Evolutionary conservation across 2,888 invertebrate genomes (phyloP).

Genomic region (Sicus ferrugineus): DNA sequence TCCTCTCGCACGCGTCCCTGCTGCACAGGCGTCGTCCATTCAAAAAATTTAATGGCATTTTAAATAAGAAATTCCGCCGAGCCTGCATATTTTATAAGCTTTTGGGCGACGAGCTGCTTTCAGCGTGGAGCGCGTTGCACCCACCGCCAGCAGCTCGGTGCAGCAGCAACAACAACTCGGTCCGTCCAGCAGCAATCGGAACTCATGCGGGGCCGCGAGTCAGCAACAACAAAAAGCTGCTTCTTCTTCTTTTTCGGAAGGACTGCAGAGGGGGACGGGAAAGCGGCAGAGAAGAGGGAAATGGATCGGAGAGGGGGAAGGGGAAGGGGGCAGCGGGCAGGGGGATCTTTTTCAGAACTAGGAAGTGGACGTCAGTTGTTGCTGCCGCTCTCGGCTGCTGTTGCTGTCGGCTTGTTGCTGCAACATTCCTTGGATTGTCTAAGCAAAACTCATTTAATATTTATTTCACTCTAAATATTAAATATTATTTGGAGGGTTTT

Average conservation of each 20-base stretch:
- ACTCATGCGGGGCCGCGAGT: conserved; percentile 20
- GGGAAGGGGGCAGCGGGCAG: background rate
- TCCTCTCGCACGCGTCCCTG: conserved; percentile 12
- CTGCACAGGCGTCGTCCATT: conserved; percentile 50
- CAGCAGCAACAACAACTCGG: conserved; percentile 4
- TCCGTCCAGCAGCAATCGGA: conserved; percentile 20
- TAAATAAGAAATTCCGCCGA: conserved; percentile 64
- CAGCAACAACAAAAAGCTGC: background rate
- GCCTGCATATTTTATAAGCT: conserved; percentile 63
- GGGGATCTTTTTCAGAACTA: background rate
- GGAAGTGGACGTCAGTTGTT: background rate
- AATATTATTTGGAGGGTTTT: conserved; percentile 64
- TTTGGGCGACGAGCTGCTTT: conserved; percentile 43
- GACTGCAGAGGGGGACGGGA: background rate
- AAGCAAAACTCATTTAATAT: conserved; percentile 66
- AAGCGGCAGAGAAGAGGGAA: background rate
- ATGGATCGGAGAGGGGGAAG: background rate
- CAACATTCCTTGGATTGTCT: conserved; percentile 59
- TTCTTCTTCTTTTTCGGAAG: too few relatives aligned
- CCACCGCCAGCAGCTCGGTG: background rate
- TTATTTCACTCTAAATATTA: conserved; percentile 66
- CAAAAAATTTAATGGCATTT: conserved; percentile 65
- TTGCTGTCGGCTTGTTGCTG: background rate
- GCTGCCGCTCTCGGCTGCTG: background rate
- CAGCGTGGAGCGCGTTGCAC: background rate